Conservation (phyloP, 2,888 invertebrate species). For the Trilocha varians region DNA sequence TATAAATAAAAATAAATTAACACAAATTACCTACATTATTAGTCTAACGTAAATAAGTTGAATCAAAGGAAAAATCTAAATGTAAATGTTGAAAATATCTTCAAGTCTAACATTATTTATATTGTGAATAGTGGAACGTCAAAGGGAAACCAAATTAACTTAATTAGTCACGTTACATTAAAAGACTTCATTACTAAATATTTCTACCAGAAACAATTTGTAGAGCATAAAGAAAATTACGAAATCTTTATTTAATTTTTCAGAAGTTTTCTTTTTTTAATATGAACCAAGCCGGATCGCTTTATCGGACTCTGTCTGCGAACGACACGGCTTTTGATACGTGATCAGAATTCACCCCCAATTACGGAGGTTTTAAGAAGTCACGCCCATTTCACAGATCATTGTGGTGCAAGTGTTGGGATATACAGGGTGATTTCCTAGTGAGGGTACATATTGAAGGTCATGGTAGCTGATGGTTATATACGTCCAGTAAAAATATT, state of each 20-base stretch:
- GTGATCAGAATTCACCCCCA: conserved; percentile 54
- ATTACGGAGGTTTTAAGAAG: conserved; percentile 42
- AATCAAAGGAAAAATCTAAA: too few relatives aligned
- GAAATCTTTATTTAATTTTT: conserved; percentile 28
- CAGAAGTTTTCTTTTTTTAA: conserved; percentile 33
- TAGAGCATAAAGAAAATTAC: conserved; percentile 6
- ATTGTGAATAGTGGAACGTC: too few relatives aligned
- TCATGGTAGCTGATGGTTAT: too few relatives aligned
- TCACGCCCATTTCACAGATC: conserved; percentile 18
- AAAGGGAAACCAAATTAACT: too few relatives aligned
- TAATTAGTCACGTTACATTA: conserved; percentile 1
- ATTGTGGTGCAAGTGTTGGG: conserved; percentile 13
- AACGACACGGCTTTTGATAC: conserved; percentile 55
- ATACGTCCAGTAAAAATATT: too few relatives aligned
- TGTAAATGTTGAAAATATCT: too few relatives aligned
- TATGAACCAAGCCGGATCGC: conserved; percentile 46
- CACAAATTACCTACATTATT: too few relatives aligned
- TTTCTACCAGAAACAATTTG: background rate
- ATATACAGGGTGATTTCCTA: too few relatives aligned
- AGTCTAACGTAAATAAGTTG: too few relatives aligned
- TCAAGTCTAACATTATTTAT: too few relatives aligned
- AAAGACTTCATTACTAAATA: background rate
- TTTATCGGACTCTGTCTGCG: conserved; percentile 51
- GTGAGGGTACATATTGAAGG: too few relatives aligned
- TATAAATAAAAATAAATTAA: too few relatives aligned